A percentile compares a stretch with the other conserved stretches of the same genome.
Conservation (phyloP, 2,888 invertebrate species). For the Chymomyza caudatula region DNA sequence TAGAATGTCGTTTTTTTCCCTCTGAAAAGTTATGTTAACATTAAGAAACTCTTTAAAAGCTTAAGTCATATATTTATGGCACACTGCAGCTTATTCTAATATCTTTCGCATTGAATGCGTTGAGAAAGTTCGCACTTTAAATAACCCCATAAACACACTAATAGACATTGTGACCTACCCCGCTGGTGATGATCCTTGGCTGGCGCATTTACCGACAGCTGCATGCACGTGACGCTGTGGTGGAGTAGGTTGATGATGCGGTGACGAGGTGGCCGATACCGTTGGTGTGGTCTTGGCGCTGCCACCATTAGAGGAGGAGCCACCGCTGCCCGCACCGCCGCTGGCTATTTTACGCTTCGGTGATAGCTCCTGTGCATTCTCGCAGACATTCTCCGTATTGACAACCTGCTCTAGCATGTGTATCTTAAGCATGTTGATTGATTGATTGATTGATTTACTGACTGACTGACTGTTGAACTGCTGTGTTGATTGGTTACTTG, state of each 20-base stretch:
- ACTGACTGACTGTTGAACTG: neutral
- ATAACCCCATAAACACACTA: neutral
- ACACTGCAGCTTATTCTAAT: no score
- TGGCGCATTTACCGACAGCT: constrained; percentile 66
- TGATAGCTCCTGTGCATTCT: constrained; percentile 61
- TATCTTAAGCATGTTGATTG: constrained; percentile 83
- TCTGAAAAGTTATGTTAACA: no score
- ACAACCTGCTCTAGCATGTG: constrained; percentile 87
- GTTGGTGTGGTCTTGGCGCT: constrained; percentile 61
- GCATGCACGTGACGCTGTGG: constrained; percentile 66
- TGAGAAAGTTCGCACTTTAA: no score
- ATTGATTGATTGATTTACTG: constrained; percentile 19
- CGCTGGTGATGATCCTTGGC: constrained; percentile 77
- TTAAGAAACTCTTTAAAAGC: no score
- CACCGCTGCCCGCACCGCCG: constrained; percentile 47
- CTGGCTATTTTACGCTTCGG: constrained; percentile 59
- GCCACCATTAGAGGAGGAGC: constrained; percentile 50
- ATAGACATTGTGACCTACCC: constrained; percentile 67
- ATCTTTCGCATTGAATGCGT: no score
- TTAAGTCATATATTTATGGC: no score
- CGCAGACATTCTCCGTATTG: constrained; percentile 80
- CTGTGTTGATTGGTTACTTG: constrained; percentile 26
- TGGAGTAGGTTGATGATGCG: constrained; percentile 70
- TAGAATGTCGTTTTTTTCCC: no score
- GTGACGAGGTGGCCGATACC: constrained; percentile 73